Conservation (phyloP, 2,113 vertebrate species). For the Orientallactaga bullata region DNA sequence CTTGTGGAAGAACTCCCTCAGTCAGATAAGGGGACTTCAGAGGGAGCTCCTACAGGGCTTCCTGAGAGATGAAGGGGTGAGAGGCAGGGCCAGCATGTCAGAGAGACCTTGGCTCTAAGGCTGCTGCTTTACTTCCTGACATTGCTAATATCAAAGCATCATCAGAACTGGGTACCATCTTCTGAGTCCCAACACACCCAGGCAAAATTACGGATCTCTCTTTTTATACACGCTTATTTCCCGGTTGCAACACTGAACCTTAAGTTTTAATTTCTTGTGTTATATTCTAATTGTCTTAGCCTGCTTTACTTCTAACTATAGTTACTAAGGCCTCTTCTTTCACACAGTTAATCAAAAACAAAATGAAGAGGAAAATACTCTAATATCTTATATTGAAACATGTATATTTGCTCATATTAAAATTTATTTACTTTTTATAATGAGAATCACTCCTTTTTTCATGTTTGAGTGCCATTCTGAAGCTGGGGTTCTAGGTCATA, state of each 20-base stretch:
- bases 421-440: neutral
- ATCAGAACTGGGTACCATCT: neutral
- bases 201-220: neutral
- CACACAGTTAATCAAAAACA: neutral
- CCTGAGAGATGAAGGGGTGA: neutral
- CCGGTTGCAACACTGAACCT: neutral
- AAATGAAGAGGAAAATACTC: neutral
- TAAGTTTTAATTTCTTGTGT: neutral
- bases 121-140: neutral
- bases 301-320: neutral
- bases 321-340: neutral
- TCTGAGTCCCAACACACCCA: neutral
- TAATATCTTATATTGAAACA: constrained; percentile 24
- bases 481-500: neutral
- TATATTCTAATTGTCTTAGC: neutral
- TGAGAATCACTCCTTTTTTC: neutral
- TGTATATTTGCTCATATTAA: neutral
- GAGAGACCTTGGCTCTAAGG: neutral
- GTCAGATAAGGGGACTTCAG: neutral
- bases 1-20: neutral
- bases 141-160: neutral
- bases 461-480: neutral
- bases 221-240: neutral
- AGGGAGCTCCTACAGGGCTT: neutral
- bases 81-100: too few relatives aligned